Conservation (phyloP, 1,140 invertebrate species). For the Lepidotrigona ventralis region DNA sequence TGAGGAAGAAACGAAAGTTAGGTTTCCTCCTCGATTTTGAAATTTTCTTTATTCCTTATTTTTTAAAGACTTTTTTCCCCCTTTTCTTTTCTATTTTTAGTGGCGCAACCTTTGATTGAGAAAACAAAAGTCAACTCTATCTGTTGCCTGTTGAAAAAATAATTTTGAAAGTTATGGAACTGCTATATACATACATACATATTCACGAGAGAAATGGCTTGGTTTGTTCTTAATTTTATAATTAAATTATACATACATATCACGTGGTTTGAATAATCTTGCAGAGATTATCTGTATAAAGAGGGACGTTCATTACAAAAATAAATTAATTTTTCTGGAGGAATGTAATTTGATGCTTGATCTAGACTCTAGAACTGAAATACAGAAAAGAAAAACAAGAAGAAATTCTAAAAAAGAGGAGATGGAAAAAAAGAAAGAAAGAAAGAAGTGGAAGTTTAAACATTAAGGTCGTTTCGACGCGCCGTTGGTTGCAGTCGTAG, state of each 20-base stretch:
- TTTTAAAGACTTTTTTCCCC: not conserved
- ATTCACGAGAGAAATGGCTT: not conserved
- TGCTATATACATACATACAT: no score
- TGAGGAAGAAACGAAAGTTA: not conserved
- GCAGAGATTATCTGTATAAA: not conserved
- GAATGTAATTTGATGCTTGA: not conserved
- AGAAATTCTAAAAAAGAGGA: not conserved
- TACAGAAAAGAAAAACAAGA: not conserved
- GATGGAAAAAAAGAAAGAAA: constrained; percentile 7
- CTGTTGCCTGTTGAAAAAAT: no score
- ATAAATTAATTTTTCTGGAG: constrained; percentile 1
- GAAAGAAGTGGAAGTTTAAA: not conserved
- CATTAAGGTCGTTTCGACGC: not conserved
- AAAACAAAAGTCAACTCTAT: no score
- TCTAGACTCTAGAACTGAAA: not conserved
- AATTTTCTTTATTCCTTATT: not conserved
- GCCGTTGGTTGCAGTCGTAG: constrained; percentile 41
- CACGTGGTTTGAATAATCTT: no score
- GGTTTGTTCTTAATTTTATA: not conserved
- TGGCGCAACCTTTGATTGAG: not conserved
- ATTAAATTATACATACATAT: no score
- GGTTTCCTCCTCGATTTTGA: not conserved
- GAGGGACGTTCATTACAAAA: constrained; percentile 15
- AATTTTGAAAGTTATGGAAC: no score
- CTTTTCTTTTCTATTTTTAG: no score